Conservation (phyloP, 2,888 invertebrate genomes). For the Chrysolina haemoptera region DNA sequence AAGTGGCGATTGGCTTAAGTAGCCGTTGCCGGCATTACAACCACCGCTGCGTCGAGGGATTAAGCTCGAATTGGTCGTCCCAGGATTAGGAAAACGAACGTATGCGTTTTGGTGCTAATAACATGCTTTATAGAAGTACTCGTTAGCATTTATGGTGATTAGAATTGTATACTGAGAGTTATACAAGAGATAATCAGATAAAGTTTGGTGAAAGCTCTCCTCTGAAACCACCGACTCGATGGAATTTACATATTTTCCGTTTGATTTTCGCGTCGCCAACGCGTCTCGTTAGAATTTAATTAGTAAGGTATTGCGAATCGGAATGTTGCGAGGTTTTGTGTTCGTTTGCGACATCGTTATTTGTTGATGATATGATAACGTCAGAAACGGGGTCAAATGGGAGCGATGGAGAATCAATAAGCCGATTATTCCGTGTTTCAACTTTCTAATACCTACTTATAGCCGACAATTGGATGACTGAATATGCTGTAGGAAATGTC, state of each 20-base stretch:
- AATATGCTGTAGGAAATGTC: too few species aligned
- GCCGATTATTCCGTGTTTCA: neutral
- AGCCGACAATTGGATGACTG: too few species aligned
- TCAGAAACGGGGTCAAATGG: neutral
- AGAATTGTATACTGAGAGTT: conserved; percentile 53
- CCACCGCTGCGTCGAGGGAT: conserved; percentile 29
- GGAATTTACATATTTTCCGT: conserved; percentile 36
- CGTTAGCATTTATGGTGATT: conserved; percentile 57
- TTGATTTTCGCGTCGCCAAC: conserved; percentile 2
- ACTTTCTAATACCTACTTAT: too few species aligned
- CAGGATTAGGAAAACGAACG: conserved; percentile 50
- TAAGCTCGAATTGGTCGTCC: conserved; percentile 34
- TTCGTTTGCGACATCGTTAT: conserved; percentile 9
- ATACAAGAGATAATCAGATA: conserved; percentile 55
- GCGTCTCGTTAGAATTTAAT: conserved; percentile 25
- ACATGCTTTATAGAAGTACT: conserved; percentile 58
- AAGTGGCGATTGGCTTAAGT: conserved; percentile 34
- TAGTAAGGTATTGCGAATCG: neutral
- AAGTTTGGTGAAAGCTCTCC: conserved; percentile 35
- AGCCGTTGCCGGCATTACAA: conserved; percentile 22
- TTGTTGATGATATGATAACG: neutral
- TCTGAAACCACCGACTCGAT: conserved; percentile 11
- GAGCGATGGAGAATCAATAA: neutral
- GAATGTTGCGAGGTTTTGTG: neutral
- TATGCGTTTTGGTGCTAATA: conserved; percentile 60